Conservation (phyloP, 2,113 vertebrate species). For the Girardinichthys multiradiatus region DNA sequence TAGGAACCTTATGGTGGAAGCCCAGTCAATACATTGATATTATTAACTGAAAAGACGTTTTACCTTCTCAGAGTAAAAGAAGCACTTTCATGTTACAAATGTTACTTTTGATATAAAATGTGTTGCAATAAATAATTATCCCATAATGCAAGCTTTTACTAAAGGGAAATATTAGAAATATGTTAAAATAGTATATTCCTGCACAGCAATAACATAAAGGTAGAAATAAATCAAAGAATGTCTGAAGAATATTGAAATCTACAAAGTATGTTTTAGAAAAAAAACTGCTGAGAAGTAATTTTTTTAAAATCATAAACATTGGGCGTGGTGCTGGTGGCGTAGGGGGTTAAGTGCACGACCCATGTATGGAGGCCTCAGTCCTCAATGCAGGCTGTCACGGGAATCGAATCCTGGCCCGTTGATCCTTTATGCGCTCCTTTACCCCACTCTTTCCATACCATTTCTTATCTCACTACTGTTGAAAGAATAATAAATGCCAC, state of each 20-base stretch:
- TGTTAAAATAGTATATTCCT: background rate
- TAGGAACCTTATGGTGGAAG: background rate
- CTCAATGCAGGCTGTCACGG: too few species aligned
- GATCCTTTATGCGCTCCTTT: too few species aligned
- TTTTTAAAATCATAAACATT: too few species aligned
- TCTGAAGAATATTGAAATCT: background rate
- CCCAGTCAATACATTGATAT: background rate
- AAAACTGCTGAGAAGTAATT: too few species aligned
- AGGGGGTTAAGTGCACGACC: too few species aligned
- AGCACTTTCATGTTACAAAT: background rate
- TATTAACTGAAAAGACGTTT: background rate
- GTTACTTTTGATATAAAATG: background rate
- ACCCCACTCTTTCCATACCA: too few species aligned
- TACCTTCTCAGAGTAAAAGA: background rate
- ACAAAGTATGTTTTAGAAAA: background rate
- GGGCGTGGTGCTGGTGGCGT: too few species aligned
- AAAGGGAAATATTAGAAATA: background rate
- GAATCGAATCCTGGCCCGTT: too few species aligned
- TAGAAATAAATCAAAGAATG: background rate
- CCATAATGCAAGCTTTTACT: background rate
- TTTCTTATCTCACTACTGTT: too few species aligned
- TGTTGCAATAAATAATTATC: background rate
- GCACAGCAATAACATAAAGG: background rate
- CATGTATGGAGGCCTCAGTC: too few species aligned
- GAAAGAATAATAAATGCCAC: too few species aligned